Conservation (phyloP, 2,113 vertebrate genomes). For the Eublepharis macularius region DNA sequence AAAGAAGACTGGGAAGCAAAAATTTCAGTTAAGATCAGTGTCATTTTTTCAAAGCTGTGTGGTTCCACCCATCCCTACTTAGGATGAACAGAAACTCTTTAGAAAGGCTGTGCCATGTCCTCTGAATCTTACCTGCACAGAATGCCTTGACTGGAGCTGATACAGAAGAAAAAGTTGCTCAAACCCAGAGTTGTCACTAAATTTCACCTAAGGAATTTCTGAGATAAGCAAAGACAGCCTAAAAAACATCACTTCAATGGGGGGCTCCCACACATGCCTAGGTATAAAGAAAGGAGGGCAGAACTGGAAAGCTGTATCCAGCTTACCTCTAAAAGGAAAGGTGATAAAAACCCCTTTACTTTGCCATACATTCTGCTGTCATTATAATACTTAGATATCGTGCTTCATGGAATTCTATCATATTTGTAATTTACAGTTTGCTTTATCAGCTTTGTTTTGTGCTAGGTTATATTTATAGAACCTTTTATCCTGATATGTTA, state of each 20-base stretch:
- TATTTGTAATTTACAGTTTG: too few species aligned
- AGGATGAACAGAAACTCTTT: neutral
- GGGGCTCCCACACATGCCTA: neutral
- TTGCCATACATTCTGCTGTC: too few species aligned
- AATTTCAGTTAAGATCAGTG: neutral
- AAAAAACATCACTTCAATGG: neutral
- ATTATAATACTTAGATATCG: too few species aligned
- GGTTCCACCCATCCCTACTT: neutral
- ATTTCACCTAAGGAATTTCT: neutral
- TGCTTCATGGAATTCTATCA: too few species aligned
- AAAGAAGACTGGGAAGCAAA: neutral
- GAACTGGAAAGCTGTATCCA: too few species aligned
- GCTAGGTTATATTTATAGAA: too few species aligned
- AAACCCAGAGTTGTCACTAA: too few species aligned
- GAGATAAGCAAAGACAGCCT: neutral
- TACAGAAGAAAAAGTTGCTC: too few species aligned
- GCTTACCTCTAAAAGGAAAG: too few species aligned
- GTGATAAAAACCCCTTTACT: too few species aligned
- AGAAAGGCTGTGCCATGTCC: neutral
- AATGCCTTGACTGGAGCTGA: neutral
- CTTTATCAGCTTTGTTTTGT: too few species aligned
- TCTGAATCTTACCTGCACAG: neutral
- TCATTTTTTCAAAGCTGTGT: neutral
- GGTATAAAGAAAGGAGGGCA: neutral
- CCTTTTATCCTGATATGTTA: too few species aligned